Evolutionary conservation across 1,140 invertebrate genomes (phyloP).

Genomic region (Zaprionus ornatus): DNA sequence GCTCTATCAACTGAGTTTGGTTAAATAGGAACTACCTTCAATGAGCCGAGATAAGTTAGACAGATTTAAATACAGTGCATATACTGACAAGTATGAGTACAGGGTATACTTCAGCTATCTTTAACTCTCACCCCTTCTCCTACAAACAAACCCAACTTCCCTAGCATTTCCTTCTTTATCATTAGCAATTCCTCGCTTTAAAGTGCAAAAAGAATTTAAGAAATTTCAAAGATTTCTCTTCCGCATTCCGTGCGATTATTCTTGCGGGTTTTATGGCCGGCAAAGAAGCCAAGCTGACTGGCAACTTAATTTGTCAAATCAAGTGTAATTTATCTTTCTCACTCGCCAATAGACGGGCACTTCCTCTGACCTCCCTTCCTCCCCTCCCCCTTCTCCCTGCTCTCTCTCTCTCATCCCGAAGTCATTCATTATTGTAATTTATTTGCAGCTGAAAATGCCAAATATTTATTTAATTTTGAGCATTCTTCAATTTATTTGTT

Average conservation of each 20-base stretch:
- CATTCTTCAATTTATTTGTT: slow-evolving; percentile 83
- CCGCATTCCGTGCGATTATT: slow-evolving; percentile 13
- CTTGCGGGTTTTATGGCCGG: slow-evolving; percentile 12
- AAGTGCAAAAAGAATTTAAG: slow-evolving; percentile 2
- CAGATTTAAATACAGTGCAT: no score
- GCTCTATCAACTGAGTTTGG: no score
- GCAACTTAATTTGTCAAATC: slow-evolving; percentile 78
- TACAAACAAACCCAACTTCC: not conserved
- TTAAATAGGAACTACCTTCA: no score
- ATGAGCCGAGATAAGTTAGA: no score
- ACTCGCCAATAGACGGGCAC: slow-evolving; percentile 19
- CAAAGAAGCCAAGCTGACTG: not conserved
- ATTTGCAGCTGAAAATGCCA: slow-evolving; percentile 77
- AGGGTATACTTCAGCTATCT: no score
- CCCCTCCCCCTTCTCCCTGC: not conserved
- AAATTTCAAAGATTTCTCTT: not conserved
- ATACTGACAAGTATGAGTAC: no score
- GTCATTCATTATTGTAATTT: slow-evolving; percentile 82
- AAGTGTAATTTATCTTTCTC: slow-evolving; percentile 75
- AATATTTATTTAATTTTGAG: slow-evolving; percentile 83
- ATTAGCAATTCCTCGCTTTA: not conserved
- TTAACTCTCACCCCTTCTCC: no score
- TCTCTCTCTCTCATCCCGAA: slow-evolving; percentile 7
- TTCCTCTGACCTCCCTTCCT: not conserved
- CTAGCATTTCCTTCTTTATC: not conserved